Percentiles rank a stretch among this genome's conserved stretches.
Evolutionary conservation across 2,113 vertebrate species (phyloP).

Genomic region (Triplophysa dalaica): DNA sequence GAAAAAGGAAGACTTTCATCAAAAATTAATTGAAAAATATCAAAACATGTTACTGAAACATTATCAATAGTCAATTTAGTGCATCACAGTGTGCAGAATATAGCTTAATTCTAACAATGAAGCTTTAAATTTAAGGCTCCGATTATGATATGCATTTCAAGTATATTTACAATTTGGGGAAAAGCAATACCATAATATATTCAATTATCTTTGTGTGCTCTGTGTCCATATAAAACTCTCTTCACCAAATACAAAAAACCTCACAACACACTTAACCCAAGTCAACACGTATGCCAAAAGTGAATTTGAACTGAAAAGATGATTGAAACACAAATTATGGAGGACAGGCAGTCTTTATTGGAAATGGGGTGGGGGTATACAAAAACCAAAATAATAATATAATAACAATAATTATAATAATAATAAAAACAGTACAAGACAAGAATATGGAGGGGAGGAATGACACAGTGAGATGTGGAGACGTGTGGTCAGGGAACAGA

Average conservation of each 20-base stretch:
- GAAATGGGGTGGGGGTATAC: conserved; percentile 73
- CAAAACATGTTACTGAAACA: neutral
- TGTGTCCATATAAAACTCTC: conserved; percentile 28
- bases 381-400: conserved; percentile 77
- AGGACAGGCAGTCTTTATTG: conserved; percentile 83
- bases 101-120: conserved; percentile 61
- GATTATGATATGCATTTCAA: conserved; percentile 54
- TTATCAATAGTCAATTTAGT: conserved; percentile 15
- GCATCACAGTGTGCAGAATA: conserved; percentile 68
- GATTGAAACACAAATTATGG: conserved; percentile 76
- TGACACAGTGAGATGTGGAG: conserved; percentile 74
- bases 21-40: neutral
- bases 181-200: conserved; percentile 29
- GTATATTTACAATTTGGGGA: conserved; percentile 46
- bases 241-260: conserved; percentile 3
- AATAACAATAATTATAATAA: conserved; percentile 68
- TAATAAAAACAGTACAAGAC: conserved; percentile 75
- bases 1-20: neutral
- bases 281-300: conserved; percentile 1
- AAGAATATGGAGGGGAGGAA: conserved; percentile 68
- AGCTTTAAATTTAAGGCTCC: conserved; percentile 64
- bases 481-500: conserved; percentile 52
- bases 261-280: conserved; percentile 33
- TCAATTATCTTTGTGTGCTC: conserved; percentile 8
- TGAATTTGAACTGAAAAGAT: conserved; percentile 67